These are phyloP conservation scores for Carposina sasakii DNA, from an alignment of 1,140 invertebrate species.

Conservation along the genomic window DNA sequence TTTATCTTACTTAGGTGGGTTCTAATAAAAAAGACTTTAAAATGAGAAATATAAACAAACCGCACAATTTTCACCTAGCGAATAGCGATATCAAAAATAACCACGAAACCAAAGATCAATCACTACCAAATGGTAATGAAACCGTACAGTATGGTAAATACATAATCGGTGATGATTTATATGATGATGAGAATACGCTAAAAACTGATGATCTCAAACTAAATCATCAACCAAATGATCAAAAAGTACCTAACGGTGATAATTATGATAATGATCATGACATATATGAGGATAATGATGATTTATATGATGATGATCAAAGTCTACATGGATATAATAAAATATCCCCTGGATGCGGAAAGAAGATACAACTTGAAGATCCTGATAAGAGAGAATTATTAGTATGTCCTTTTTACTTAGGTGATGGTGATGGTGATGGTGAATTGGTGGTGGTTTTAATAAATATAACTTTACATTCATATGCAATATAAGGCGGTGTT, in stretches of 20 bases:
- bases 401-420: slow-evolving; percentile 38
- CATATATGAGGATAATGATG: slow-evolving; percentile 20
- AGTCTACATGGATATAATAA: slow-evolving; percentile 51
- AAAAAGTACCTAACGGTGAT: slow-evolving; percentile 18
- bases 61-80: no score
- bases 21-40: slow-evolving; percentile 5
- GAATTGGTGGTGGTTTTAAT: slow-evolving; percentile 14
- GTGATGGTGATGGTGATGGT: slow-evolving; percentile 29
- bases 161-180: not conserved
- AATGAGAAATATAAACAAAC: slow-evolving; percentile 9
- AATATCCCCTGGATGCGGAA: slow-evolving; percentile 40
- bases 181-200: slow-evolving; percentile 2
- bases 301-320: slow-evolving; percentile 27
- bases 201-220: no score
- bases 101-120: not conserved
- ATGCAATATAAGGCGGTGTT: no score
- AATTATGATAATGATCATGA: slow-evolving; percentile 15
- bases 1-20: slow-evolving; percentile 7
- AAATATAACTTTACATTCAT: not conserved
- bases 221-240: no score
- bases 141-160: not conserved
- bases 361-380: slow-evolving; percentile 55
- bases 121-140: slow-evolving; percentile 6
- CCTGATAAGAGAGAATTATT: slow-evolving; percentile 53
- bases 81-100: slow-evolving; percentile 5